These are phyloP conservation scores for Triplophysa yarkandensis DNA, from an alignment of 2,797 vertebrate genomes.

Conservation along the genomic window DNA sequence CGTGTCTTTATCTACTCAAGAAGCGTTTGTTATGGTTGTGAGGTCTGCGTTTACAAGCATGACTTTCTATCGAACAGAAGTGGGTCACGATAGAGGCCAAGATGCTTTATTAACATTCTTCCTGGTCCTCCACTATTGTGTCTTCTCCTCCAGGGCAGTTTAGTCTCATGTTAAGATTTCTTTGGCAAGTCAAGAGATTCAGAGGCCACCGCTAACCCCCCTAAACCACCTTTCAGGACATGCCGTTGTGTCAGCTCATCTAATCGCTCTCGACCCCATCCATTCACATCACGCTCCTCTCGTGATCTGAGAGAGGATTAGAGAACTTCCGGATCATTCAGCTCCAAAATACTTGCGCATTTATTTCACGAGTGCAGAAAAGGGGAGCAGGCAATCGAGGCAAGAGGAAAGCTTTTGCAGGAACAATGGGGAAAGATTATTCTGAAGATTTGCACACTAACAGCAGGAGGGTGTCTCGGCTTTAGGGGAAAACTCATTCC, in stretches of 20 bases:
- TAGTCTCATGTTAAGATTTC: conserved; percentile 23
- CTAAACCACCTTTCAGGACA: conserved; percentile 18
- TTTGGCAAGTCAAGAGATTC: conserved; percentile 22
- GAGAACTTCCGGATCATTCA: conserved; percentile 40
- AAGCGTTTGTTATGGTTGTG: conserved; percentile 6
- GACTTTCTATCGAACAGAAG: not conserved
- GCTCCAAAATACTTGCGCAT: conserved; percentile 37
- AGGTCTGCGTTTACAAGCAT: conserved; percentile 17
- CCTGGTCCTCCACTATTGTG: conserved; percentile 10
- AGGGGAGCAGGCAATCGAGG: not conserved
- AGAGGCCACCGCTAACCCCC: not conserved
- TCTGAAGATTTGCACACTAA: conserved; percentile 28
- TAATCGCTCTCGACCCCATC: conserved; percentile 41
- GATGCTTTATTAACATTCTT: conserved; percentile 20
- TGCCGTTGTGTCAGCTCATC: conserved; percentile 38
- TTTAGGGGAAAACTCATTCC: not conserved
- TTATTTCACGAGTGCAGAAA: conserved; percentile 23
- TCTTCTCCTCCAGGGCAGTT: conserved; percentile 23
- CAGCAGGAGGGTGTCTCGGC: conserved; percentile 21
- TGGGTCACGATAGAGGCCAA: not conserved
- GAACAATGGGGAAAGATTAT: not conserved
- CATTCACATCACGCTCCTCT: conserved; percentile 37
- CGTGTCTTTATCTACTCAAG: conserved; percentile 3
- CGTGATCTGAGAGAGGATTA: conserved; percentile 43
- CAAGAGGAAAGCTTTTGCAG: not conserved